Evolutionary conservation across 2,113 vertebrate genomes (phyloP).

Genomic region (Rafetus swinhoei): DNA sequence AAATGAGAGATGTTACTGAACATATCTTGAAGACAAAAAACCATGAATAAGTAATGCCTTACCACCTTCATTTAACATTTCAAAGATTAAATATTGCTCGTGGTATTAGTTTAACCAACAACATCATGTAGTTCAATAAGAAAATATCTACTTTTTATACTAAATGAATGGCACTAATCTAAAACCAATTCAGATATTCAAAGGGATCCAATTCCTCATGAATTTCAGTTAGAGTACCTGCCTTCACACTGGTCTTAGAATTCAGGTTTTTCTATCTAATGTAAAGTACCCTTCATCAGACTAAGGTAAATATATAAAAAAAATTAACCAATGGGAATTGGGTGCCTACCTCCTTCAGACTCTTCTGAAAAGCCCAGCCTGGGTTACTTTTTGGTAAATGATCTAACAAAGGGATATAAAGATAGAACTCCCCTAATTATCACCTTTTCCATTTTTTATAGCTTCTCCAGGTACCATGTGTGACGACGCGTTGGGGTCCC

Average conservation of each 20-base stretch:
- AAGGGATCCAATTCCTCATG: neutral
- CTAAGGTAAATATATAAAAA: neutral
- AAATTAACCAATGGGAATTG: neutral
- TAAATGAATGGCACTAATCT: neutral
- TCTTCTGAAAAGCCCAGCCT: neutral
- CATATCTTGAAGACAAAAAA: constrained; percentile 67
- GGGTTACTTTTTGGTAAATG: neutral
- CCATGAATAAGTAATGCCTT: constrained; percentile 46
- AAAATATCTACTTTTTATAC: neutral
- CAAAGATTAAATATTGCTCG: neutral
- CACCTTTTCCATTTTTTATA: neutral
- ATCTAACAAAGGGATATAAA: rapidly evolving
- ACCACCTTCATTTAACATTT: constrained; percentile 46
- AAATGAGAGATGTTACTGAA: constrained; percentile 52
- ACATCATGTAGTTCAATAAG: neutral
- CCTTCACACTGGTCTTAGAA: neutral
- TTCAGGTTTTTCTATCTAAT: neutral
- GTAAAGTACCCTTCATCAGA: neutral
- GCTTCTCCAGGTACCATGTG: rapidly evolving
- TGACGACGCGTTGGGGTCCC: too few relatives aligned
- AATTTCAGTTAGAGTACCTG: rapidly evolving
- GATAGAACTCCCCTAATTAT: rapidly evolving
- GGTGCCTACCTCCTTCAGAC: neutral
- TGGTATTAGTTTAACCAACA: constrained; percentile 15
- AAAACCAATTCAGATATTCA: neutral